Conservation (phyloP, 1,140 invertebrate species). For the Lutraria rhynchaena region DNA sequence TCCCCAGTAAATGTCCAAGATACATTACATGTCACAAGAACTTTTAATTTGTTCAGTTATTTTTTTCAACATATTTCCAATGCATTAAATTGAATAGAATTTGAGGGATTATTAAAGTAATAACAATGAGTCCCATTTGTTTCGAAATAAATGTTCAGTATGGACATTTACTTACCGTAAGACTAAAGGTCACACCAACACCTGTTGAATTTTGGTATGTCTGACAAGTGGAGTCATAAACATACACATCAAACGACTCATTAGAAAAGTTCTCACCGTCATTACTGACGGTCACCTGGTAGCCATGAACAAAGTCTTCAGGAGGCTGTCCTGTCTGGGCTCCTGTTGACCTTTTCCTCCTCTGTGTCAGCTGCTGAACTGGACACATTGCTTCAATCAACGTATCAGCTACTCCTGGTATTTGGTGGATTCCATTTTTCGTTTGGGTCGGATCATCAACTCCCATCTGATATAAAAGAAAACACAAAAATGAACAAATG, state of each 20-base stretch:
- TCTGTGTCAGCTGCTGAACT: background rate
- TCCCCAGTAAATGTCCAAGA: no score
- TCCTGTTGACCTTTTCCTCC: background rate
- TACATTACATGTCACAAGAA: no score
- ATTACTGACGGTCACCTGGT: slow-evolving; percentile 26
- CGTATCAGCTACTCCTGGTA: slow-evolving; percentile 12
- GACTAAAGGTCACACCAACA: background rate
- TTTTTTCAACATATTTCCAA: no score
- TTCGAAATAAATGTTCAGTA: no score
- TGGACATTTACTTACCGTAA: slow-evolving; percentile 3
- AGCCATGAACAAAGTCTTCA: slow-evolving; percentile 14
- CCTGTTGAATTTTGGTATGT: background rate
- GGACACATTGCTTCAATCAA: slow-evolving; percentile 35
- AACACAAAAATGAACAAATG: no score
- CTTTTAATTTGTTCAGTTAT: no score
- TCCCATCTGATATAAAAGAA: background rate
- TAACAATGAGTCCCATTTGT: no score
- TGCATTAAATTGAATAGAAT: no score
- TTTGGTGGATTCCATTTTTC: background rate
- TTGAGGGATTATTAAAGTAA: no score
- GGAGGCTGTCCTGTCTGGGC: background rate
- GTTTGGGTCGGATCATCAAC: background rate
- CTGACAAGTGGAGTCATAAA: slow-evolving; percentile 25
- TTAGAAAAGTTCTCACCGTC: slow-evolving; percentile 25
- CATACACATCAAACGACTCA: background rate